Percentiles rank a stretch among this genome's conserved stretches.
Conservation (phyloP, 2,113 vertebrate genomes). For the Hippoglossus stenolepis region DNA sequence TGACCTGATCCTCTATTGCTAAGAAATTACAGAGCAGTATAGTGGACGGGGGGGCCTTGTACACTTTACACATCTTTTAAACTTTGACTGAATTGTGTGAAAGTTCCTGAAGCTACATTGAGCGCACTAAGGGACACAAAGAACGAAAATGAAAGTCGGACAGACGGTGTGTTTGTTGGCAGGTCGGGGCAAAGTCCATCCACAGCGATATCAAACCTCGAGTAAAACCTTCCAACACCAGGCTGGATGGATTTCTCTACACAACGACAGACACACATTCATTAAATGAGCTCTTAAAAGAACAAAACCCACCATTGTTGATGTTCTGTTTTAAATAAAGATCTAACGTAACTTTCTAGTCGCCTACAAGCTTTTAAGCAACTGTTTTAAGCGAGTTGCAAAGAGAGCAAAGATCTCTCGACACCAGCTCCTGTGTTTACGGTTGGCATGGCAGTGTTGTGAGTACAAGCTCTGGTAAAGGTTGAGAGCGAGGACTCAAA, state of each 20-base stretch:
- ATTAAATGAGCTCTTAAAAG: background rate
- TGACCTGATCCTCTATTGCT: background rate
- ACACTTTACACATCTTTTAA: no score
- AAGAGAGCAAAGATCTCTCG: background rate
- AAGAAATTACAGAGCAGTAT: background rate
- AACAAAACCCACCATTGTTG: background rate
- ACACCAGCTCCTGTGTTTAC: slow-evolving; percentile 16
- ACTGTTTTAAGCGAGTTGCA: background rate
- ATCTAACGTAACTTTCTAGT: background rate
- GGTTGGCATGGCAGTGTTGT: slow-evolving; percentile 41
- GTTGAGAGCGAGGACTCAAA: slow-evolving; percentile 31
- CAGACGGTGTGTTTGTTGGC: no score
- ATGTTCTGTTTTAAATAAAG: background rate
- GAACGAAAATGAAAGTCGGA: background rate
- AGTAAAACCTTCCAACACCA: no score
- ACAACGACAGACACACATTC: background rate
- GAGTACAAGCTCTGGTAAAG: slow-evolving; percentile 44
- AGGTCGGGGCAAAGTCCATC: no score
- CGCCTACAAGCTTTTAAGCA: background rate
- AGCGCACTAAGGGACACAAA: background rate
- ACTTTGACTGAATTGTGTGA: background rate
- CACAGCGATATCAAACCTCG: no score
- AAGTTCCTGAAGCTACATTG: background rate
- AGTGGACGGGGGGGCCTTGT: no score
- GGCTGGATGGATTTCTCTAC: no score